Evolutionary conservation across 1,140 invertebrate species (phyloP), one percentile per base, ranked within the genome.

Genomic region (Mya arenaria): DNA sequence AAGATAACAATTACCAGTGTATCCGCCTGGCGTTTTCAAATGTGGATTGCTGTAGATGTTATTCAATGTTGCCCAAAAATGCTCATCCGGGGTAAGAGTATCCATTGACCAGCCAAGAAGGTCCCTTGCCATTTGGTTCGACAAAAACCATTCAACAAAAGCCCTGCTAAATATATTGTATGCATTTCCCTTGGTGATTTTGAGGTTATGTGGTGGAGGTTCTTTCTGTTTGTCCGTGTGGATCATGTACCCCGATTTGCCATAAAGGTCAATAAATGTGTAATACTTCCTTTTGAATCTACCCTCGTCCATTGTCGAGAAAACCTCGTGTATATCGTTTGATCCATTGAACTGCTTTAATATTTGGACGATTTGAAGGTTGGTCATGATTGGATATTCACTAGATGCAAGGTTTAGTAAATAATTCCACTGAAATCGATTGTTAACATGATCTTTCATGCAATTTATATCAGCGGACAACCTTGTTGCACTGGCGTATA

Each of bases 51-150:
- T 74, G n/a, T 79, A 81, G 8, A 85, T n/a, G 39, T 68, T 80
- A 63, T 90, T 86, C 19, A 91, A 60, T 0, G 88, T 90, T 3
- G 85, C 82, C 90, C 90, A 91, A 74, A 86, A 91, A 60, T 87
- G 86, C 77, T 91, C 90, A 41, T 91, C 90, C 15, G 90, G 90
- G 65, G 84, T 87, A 56, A 84, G 87, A 0, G 90, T 89, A 25
- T 87, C 84, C 30, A 77, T 58, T 52, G 82, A 85, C 90, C 90
- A 91, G 23, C 82, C 63, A 13, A 91, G 62, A n/a, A 90, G 83
- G 52, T 82, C 78, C 13, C 56, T 69, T 23, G 88, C 83, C 48
- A 68, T 79, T n/a, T 74, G 56, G 68, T 90, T 85, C 4, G 23
- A 80, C 0, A 90, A 56, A 8, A 83, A 36, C 77, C 82, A 91